Evolutionary conservation across 2,113 vertebrate genomes (phyloP).

Genomic region (Anolis carolinensis): DNA sequence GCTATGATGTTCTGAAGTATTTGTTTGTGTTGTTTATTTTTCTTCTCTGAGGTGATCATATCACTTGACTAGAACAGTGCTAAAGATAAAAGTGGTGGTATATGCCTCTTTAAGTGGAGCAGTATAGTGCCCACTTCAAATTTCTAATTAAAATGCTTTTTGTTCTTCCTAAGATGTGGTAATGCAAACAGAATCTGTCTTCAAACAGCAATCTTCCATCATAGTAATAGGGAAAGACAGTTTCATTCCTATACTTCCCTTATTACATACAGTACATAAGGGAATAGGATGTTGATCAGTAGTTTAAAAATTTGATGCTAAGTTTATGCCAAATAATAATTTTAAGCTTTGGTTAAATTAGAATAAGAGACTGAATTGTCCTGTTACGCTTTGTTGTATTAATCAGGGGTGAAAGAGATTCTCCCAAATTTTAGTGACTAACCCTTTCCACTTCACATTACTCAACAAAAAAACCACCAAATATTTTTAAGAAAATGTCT

Average conservation of each 20-base stretch:
- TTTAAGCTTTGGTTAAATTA: background rate
- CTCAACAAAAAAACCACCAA: background rate
- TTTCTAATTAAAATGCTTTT: constrained; percentile 14
- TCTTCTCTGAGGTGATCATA: constrained; percentile 6
- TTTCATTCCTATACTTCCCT: background rate
- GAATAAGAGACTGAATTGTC: background rate
- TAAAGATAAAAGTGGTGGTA: background rate
- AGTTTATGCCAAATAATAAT: background rate
- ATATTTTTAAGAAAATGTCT: background rate
- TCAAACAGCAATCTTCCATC: background rate
- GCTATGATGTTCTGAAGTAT: constrained; percentile 61
- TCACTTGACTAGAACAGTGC: background rate
- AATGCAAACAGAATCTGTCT: accelerated
- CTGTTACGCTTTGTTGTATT: background rate
- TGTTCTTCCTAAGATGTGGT: background rate
- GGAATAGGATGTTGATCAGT: too few species aligned
- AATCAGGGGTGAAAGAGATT: background rate
- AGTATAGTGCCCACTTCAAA: accelerated
- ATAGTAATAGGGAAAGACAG: background rate
- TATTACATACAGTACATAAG: too few species aligned
- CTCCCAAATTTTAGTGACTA: background rate
- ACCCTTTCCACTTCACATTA: background rate
- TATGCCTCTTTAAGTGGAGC: background rate
- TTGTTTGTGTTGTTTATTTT: constrained; percentile 60
- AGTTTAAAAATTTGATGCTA: background rate